Evolutionary conservation across 2,888 invertebrate species (phyloP).

Genomic region (Drosophila siamana): DNA sequence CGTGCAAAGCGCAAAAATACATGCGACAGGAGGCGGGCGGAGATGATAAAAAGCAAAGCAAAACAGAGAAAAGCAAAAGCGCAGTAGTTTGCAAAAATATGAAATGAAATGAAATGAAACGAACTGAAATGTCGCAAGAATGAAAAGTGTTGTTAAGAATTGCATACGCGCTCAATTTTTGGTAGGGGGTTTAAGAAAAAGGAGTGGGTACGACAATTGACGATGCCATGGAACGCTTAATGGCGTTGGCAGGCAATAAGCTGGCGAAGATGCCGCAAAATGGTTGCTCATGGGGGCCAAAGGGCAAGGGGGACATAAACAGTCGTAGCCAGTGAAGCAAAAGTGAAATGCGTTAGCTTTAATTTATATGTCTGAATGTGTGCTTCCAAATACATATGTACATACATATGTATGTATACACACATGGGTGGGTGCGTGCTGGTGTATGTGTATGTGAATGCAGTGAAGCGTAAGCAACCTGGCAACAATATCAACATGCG

Average conservation of each 20-base stretch:
- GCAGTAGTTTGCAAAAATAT: conserved; percentile 64
- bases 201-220: background rate
- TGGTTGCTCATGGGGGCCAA: conserved; percentile 51
- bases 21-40: conserved; percentile 21
- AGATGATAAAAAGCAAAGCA: conserved; percentile 52
- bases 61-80: background rate
- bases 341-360: conserved; percentile 75
- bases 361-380: conserved; percentile 33
- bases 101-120: conserved; percentile 69
- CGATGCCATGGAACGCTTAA: conserved; percentile 68
- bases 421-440: background rate
- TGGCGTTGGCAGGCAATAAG: conserved; percentile 65
- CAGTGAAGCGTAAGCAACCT: conserved; percentile 68
- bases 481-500: conserved; percentile 77
- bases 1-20: conserved; percentile 40
- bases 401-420: too few species aligned
- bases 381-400: background rate
- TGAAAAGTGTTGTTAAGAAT: conserved; percentile 66
- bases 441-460: conserved; percentile 28
- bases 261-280: conserved; percentile 74
- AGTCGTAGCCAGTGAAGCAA: conserved; percentile 63
- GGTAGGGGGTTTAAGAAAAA: conserved; percentile 15
- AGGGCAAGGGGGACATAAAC: conserved; percentile 6
- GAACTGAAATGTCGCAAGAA: conserved; percentile 45
- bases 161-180: conserved; percentile 75